Conservation (phyloP, 2,797 vertebrate species). For the Epinephelus awoara region DNA sequence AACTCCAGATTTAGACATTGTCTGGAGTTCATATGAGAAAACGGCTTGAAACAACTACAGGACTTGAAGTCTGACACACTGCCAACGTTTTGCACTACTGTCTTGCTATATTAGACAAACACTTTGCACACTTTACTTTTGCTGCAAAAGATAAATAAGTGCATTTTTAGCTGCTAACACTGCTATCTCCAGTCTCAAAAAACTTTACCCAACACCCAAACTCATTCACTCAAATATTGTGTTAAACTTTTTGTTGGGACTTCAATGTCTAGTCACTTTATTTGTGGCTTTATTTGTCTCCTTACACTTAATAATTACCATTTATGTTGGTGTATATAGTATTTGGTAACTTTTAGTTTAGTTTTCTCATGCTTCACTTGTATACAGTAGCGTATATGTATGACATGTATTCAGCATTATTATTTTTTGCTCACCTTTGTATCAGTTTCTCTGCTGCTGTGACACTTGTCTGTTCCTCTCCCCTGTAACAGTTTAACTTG, state of each 20-base stretch:
- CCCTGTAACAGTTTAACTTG: slow-evolving; percentile 8
- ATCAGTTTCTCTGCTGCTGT: not conserved
- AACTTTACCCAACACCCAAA: not conserved
- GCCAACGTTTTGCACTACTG: not conserved
- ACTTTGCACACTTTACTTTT: not conserved
- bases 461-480: not conserved
- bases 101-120: not conserved
- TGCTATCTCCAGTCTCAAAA: not conserved
- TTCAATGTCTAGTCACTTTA: not conserved
- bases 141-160: not conserved
- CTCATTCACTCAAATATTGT: not conserved
- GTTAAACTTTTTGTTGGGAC: not conserved
- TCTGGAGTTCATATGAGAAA: too few relatives aligned
- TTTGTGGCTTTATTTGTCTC: not conserved
- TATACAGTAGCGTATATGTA: not conserved
- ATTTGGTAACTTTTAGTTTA: not conserved
- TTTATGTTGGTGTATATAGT: not conserved
- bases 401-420: not conserved
- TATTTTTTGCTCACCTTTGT: not conserved
- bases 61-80: not conserved
- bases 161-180: not conserved
- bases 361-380: not conserved
- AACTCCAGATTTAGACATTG: too few relatives aligned
- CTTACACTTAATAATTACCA: not conserved
- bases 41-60: not conserved